phyloP scores from a whole-genome alignment of 1,140 invertebrate species.

The Rhynchophorus ferrugineus region DNA sequence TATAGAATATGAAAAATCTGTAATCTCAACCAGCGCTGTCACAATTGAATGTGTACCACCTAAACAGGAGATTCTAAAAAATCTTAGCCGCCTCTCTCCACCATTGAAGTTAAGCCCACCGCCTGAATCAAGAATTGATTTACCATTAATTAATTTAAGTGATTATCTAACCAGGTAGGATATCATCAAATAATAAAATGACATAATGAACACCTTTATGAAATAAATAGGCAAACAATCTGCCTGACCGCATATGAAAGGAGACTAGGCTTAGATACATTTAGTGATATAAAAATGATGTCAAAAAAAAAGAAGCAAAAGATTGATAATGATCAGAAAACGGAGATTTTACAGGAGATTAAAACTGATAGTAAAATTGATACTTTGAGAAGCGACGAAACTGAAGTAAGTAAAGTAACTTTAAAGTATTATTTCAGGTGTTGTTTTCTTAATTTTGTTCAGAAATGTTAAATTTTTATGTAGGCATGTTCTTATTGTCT shows the following conservation, averaged over 20 bases:
- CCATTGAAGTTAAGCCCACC: conserved; percentile 45
- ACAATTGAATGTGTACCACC: conserved; percentile 29
- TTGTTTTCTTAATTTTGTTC: too few relatives aligned
- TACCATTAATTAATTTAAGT: conserved; percentile 63
- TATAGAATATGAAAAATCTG: conserved; percentile 29
- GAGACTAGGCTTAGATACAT: conserved; percentile 45
- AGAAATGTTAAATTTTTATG: too few relatives aligned
- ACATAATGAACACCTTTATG: neutral
- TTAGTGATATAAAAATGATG: conserved; percentile 15
- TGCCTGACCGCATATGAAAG: conserved; percentile 66
- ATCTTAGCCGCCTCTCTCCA: conserved; percentile 22
- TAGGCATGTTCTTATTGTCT: too few relatives aligned
- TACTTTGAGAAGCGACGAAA: conserved; percentile 10
- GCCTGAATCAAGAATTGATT: conserved; percentile 52
- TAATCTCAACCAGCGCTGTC: conserved; percentile 22
- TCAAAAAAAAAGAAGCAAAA: conserved; percentile 35
- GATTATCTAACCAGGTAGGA: conserved; percentile 50
- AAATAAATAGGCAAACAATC: conserved; percentile 50
- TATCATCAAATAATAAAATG: neutral
- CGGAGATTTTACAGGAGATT: neutral
- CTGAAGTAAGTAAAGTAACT: conserved; percentile 2
- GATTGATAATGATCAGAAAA: conserved; percentile 11
- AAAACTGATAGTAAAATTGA: conserved; percentile 17
- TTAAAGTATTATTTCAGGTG: too few relatives aligned
- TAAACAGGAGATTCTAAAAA: conserved; percentile 23